A percentile compares a stretch with the other conserved stretches of the same genome.
Conservation (phyloP, 2,113 vertebrate species). For the Microcebus lehilahytsara region DNA sequence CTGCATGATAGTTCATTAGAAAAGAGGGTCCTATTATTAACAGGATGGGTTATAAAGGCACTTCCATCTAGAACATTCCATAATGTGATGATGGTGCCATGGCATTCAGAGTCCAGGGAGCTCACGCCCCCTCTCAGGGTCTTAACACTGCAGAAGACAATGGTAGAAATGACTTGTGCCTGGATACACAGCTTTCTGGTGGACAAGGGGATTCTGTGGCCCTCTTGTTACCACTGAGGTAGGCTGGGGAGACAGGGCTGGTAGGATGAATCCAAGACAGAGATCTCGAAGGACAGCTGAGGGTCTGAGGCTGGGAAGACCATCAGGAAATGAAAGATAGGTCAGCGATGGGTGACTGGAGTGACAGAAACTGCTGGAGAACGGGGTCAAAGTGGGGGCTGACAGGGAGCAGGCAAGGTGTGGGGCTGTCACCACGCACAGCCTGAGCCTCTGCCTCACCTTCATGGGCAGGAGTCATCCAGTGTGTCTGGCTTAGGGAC, state of each 20-base stretch:
- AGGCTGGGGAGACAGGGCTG: background rate
- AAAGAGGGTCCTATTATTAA: background rate
- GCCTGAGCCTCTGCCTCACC: rapidly evolving
- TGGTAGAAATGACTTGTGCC: background rate
- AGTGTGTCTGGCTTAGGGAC: rapidly evolving
- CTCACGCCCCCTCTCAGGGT: background rate
- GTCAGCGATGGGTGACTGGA: background rate
- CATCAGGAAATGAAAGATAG: background rate
- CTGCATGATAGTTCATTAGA: background rate
- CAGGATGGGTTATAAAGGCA: background rate
- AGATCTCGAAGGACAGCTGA: background rate
- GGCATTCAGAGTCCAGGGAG: background rate
- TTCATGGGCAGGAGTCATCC: background rate
- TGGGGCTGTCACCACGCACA: rapidly evolving
- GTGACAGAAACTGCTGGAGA: background rate
- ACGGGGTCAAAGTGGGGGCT: background rate
- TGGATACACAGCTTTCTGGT: background rate
- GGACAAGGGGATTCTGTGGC: background rate
- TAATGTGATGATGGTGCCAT: too few species aligned
- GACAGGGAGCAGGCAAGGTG: background rate
- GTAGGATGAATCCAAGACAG: background rate
- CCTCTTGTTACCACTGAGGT: rapidly evolving
- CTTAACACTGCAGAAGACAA: background rate
- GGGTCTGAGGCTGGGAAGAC: background rate
- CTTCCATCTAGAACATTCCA: background rate